phyloP scores from a whole-genome alignment of 2,797 vertebrate species.

The Nannoperca obscura region DNA sequence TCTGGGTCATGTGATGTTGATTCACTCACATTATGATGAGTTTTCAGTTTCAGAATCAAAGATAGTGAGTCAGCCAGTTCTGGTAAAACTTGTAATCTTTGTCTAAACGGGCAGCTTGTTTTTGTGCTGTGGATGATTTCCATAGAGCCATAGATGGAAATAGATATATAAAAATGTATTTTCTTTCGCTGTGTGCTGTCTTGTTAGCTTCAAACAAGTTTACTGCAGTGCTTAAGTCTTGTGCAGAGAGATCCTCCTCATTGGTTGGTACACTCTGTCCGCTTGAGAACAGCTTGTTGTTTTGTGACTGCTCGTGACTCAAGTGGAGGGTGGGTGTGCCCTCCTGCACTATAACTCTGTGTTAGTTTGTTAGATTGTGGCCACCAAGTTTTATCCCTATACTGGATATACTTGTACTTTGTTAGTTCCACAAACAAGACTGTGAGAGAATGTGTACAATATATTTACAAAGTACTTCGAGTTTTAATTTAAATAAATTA shows the following conservation, averaged over 20 bases:
- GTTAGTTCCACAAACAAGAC: too few species aligned
- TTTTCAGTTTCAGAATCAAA: not conserved
- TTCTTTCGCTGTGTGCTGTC: not conserved
- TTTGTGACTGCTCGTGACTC: constrained; percentile 64
- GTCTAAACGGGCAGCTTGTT: not conserved
- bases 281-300: constrained; percentile 49
- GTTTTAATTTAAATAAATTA: too few species aligned
- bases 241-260: not conserved
- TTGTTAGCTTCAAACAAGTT: not conserved
- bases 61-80: not conserved
- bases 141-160: not conserved
- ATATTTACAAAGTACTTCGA: too few species aligned
- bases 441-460: too few species aligned
- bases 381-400: too few species aligned
- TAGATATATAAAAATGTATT: not conserved
- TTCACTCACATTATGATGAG: not conserved
- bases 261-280: constrained; percentile 19
- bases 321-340: not conserved
- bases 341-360: constrained; percentile 16
- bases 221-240: not conserved
- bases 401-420: too few species aligned
- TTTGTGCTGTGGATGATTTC: not conserved
- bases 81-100: not conserved
- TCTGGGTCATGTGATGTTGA: constrained; percentile 32
- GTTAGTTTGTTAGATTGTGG: too few species aligned